These are phyloP conservation scores for Sebastes nivosus DNA, from an alignment of 2,797 vertebrate genomes.

Conservation along the genomic window DNA sequence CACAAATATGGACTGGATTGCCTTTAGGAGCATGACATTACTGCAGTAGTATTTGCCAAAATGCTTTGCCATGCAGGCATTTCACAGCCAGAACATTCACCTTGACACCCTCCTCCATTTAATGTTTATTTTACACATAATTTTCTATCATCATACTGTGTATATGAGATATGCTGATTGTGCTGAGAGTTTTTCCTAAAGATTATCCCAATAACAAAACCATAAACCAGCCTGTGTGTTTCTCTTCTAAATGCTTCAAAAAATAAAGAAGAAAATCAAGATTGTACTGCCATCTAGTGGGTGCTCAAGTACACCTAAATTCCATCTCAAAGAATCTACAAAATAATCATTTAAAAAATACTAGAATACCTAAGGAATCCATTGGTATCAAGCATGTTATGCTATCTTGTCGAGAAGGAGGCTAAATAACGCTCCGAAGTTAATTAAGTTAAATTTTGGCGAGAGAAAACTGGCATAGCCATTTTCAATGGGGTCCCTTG, in stretches of 20 bases:
- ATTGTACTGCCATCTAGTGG: conserved; percentile 44
- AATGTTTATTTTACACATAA: neutral
- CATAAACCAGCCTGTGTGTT: neutral
- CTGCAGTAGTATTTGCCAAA: neutral
- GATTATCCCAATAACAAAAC: neutral
- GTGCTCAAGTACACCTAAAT: no score
- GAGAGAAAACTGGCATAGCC: no score
- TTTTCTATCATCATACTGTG: neutral
- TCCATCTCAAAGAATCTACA: no score
- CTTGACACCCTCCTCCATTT: neutral
- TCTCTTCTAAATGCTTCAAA: no score
- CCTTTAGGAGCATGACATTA: neutral
- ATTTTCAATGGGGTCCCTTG: no score
- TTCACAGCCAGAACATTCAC: neutral
- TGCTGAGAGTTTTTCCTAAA: neutral
- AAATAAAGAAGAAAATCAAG: neutral
- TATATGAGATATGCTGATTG: neutral
- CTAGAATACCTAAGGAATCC: no score
- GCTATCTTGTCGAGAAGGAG: no score
- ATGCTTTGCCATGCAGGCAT: neutral
- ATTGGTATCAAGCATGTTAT: no score
- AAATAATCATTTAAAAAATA: no score
- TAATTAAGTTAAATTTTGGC: no score
- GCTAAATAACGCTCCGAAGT: no score
- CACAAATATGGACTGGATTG: neutral